These are phyloP conservation scores for Dolichoris vasculosae DNA, from an alignment of 1,140 invertebrate species.

Conservation along the genomic window DNA sequence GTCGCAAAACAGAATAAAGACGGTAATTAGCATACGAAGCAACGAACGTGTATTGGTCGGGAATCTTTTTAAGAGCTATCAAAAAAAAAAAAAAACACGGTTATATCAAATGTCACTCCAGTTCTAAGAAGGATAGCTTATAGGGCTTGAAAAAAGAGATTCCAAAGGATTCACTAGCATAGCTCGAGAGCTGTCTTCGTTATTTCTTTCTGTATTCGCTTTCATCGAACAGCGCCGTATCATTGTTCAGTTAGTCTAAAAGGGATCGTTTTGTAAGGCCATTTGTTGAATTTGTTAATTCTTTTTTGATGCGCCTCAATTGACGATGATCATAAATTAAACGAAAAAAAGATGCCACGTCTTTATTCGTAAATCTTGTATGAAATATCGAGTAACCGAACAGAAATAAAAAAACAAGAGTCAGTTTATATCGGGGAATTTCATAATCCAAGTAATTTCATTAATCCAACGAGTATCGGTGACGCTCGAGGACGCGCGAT, in stretches of 20 bases:
- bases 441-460: too few species aligned
- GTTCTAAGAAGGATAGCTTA: slow-evolving; percentile 46
- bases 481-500: too few species aligned
- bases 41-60: background rate
- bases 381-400: too few species aligned
- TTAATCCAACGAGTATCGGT: too few species aligned
- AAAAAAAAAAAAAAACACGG: slow-evolving; percentile 38
- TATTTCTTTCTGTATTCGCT: slow-evolving; percentile 20
- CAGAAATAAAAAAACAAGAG: too few species aligned
- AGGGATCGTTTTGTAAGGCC: background rate
- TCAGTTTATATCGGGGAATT: too few species aligned
- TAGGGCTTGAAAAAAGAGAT: slow-evolving; percentile 41
- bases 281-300: background rate
- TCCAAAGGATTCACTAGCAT: slow-evolving; percentile 48
- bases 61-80: slow-evolving; percentile 34
- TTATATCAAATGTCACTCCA: slow-evolving; percentile 43
- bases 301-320: too few species aligned
- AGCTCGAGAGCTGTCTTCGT: slow-evolving; percentile 9
- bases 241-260: background rate
- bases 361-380: too few species aligned
- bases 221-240: background rate
- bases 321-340: too few species aligned
- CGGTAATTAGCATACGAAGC: background rate
- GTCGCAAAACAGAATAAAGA: background rate
- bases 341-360: too few species aligned